Percentiles rank a stretch among this genome's conserved stretches.
phyloP scores from a whole-genome alignment of 37 sponge, comb jelly and placozoan species.

The Agelas oroides region DNA sequence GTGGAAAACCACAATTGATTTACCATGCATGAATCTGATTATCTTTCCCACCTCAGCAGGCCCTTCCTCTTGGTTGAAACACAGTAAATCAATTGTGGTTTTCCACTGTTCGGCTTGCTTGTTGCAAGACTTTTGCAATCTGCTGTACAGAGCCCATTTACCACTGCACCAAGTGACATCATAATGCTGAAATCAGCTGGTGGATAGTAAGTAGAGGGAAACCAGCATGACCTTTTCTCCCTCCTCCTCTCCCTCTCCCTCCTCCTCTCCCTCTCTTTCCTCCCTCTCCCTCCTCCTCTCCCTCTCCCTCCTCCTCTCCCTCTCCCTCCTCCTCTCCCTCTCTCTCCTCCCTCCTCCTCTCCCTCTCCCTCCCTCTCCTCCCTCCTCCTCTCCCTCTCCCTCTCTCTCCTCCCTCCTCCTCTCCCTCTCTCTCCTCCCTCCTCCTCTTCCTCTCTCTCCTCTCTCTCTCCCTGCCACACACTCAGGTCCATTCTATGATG shows the following conservation, averaged over 20 bases:
- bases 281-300: too few species aligned
- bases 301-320: background rate
- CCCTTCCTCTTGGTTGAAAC: too few species aligned
- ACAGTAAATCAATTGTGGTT: too few species aligned
- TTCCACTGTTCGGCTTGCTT: too few species aligned
- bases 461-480: too few species aligned
- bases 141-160: too few species aligned
- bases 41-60: too few species aligned
- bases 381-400: background rate
- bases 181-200: background rate
- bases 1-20: too few species aligned
- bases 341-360: conserved; percentile 2
- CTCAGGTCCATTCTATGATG: too few species aligned
- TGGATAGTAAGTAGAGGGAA: background rate
- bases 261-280: background rate
- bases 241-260: background rate
- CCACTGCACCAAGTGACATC: background rate
- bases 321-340: background rate
- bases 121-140: too few species aligned
- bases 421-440: background rate
- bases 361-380: background rate
- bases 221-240: background rate
- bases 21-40: too few species aligned
- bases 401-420: background rate
- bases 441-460: too few species aligned